Conservation (phyloP, 1,140 invertebrate species). For the Cyphomyrmex costatus region DNA sequence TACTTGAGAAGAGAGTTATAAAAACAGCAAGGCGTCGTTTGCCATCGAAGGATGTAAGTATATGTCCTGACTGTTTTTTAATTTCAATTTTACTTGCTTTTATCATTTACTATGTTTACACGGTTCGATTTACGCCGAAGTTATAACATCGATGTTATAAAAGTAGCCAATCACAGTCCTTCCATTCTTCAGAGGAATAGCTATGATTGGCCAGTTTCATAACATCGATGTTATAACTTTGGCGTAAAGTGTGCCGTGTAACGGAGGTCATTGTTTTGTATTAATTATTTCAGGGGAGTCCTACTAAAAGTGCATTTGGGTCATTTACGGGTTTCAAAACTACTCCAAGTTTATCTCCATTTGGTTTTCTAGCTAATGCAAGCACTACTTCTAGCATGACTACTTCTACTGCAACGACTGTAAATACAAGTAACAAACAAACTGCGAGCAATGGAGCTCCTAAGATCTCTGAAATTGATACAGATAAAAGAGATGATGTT, state of each 20-base stretch:
- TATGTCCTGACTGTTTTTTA: slow-evolving; percentile 12
- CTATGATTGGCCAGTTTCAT: no score
- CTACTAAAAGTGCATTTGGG: slow-evolving; percentile 88
- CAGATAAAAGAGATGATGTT: slow-evolving; percentile 64
- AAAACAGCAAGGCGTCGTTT: slow-evolving; percentile 92
- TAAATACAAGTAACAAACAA: slow-evolving; percentile 68
- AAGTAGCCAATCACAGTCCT: no score
- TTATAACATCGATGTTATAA: no score
- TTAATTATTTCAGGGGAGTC: slow-evolving; percentile 81
- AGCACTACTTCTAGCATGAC: slow-evolving; percentile 74
- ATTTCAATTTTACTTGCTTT: background rate
- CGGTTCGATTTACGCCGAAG: no score
- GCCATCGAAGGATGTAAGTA: slow-evolving; percentile 60
- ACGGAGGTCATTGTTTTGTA: background rate
- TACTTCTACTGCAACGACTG: slow-evolving; percentile 52
- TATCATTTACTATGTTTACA: no score
- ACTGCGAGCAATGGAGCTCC: slow-evolving; percentile 83
- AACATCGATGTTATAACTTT: no score
- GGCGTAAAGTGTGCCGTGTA: no score
- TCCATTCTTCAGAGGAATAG: no score
- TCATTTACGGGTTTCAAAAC: slow-evolving; percentile 89
- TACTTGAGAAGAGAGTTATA: slow-evolving; percentile 92
- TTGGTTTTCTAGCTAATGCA: slow-evolving; percentile 88
- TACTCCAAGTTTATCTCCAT: slow-evolving; percentile 83
- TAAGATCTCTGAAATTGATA: slow-evolving; percentile 81